Evolutionary conservation across 2,888 invertebrate genomes (phyloP).

Genomic region (Spicauda simplicius): DNA sequence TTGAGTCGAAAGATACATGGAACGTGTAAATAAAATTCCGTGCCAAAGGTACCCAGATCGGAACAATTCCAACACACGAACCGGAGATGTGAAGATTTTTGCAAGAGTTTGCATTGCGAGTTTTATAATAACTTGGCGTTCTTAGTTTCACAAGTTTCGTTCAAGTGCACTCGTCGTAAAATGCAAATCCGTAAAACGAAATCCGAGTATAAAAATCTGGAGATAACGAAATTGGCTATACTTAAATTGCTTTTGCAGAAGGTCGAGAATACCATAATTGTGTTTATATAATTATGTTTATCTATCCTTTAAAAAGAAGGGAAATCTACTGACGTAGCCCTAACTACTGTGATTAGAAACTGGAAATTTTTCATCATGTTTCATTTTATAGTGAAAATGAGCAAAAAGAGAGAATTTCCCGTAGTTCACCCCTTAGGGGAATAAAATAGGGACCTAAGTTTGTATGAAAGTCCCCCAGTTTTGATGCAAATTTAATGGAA

Average conservation of each 20-base stretch:
- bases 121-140: constrained; percentile 20
- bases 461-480: too few species aligned
- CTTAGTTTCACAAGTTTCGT: constrained; percentile 1
- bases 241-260: not conserved
- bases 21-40: constrained; percentile 15
- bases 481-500: too few species aligned
- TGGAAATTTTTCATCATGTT: too few species aligned
- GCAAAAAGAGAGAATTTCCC: too few species aligned
- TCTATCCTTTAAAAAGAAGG: too few species aligned
- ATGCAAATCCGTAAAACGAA: constrained; percentile 1
- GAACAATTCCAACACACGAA: constrained; percentile 11
- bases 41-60: constrained; percentile 5
- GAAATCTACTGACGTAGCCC: too few species aligned
- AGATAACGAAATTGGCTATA: not conserved
- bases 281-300: too few species aligned
- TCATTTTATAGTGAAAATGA: too few species aligned
- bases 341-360: too few species aligned
- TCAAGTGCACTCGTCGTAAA: not conserved
- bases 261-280: not conserved
- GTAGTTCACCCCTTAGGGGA: too few species aligned
- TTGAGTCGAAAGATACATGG: constrained; percentile 6
- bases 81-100: constrained; percentile 3
- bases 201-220: constrained; percentile 4
- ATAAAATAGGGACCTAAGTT: too few species aligned
- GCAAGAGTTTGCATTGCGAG: not conserved